Percentiles rank a stretch among this genome's conserved stretches.
Evolutionary conservation across 2,797 vertebrate species (phyloP).

Genomic region (Spea hammondii): DNA sequence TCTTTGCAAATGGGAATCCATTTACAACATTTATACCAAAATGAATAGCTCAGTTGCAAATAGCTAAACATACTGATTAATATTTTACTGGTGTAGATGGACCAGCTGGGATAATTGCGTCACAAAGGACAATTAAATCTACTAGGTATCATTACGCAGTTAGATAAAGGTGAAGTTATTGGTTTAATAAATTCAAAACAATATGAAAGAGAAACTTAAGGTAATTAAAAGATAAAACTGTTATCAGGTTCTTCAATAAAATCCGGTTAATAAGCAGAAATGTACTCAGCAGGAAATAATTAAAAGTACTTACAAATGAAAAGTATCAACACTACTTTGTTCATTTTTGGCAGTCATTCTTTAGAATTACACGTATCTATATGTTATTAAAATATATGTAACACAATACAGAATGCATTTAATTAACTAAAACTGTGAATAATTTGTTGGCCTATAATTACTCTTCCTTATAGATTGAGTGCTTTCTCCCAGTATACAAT

Average conservation of each 20-base stretch:
- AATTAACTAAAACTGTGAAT: too few species aligned
- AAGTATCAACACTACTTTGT: conserved; percentile 15
- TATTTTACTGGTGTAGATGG: not conserved
- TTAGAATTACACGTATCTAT: not conserved
- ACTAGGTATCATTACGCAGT: conserved; percentile 11
- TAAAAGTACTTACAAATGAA: conserved; percentile 23
- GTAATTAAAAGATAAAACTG: conserved; percentile 48
- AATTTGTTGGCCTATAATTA: too few species aligned
- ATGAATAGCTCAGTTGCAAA: conserved; percentile 1
- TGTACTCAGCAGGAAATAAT: conserved; percentile 36
- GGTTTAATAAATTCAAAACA: conserved; percentile 18
- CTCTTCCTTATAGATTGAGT: too few species aligned
- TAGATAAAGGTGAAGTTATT: conserved; percentile 28
- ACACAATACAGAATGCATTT: not conserved
- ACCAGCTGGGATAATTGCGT: not conserved
- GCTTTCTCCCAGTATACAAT: too few species aligned
- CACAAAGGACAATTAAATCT: not conserved
- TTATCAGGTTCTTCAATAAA: conserved; percentile 30
- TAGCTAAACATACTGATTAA: not conserved
- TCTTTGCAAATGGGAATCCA: too few species aligned
- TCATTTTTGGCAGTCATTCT: not conserved
- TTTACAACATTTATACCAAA: too few species aligned
- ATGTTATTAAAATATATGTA: not conserved
- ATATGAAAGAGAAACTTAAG: conserved; percentile 26
- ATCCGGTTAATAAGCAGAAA: conserved; percentile 31